Evolutionary conservation across 1,140 invertebrate genomes (phyloP), one percentile per base, ranked within the genome.

Genomic region (Cheumatopsyche charites): DNA sequence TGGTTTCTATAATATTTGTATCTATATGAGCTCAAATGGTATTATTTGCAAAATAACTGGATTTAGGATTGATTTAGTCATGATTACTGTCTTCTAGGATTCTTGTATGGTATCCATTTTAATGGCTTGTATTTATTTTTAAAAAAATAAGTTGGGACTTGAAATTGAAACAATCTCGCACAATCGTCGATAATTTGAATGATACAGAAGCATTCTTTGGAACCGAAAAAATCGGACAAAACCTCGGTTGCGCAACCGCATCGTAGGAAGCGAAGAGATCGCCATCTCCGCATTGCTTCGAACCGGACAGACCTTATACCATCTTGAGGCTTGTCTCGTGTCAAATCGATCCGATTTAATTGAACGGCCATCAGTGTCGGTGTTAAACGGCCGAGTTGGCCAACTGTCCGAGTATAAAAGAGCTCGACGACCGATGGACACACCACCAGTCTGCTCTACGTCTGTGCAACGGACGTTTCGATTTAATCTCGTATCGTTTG

Each of bases 261-360:
- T n/a, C 12, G 43, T 3, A 3, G 15, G 2, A 47, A 42, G 41
- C 12, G 41, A 42, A 47, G 15, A 36, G 13, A 26, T 4, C 13
- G 62, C 15, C 62, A 63, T 63, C 62, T 63, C 41, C 41, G 62
- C 41, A 63, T 42, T 17, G 15, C 15, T 63, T 1, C 62, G 63
- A 66, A 47, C 63, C 29, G 63, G 63, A 66, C n/a, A n/a, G 47
- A 42, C 55, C 21, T 19, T n/a, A n/a, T 19, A 58, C 42, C 63
- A 66, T 66, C 63, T 12, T 15, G 26, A 49, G 23, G 15, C 9
- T 13, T 13, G 13, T 42, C 17, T 68, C 55, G 62, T 19, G 55
- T 66, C 72, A 62, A 75, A 75, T 75, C 66, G 66, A 75, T 75
- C 73, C 65, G 69, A 69, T 52, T 58, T 72, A 52, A 69, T 55